Base-by-base conservation (phyloP, 2,113 vertebrate genomes). In the Melierax canorus region DNA sequence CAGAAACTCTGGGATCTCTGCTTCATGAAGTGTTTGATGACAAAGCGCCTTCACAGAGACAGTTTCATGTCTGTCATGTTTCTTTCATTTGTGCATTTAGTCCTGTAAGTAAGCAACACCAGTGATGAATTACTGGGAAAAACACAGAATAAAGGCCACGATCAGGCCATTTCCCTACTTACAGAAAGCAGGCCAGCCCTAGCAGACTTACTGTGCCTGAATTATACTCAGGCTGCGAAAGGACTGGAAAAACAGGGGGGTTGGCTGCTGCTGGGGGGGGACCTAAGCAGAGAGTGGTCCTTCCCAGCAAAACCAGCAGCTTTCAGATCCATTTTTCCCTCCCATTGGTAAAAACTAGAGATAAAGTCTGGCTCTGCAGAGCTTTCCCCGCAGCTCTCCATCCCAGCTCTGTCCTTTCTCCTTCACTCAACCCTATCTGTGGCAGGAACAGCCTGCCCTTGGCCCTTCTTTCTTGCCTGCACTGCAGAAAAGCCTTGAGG, bases 231-330 rank as follows among this genome's bases (percentile, higher is more conserved):
- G 20, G 6, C 11, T 75, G 23, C 39, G 68, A 23, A 92, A 63
- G 3, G 10, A 55, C 53, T 80, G 32, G 15, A 38, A 59, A 59
- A 82, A 12, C 5, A 32, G 5, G 2, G 0, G 2, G 34, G 83
- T 68, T 75, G 38, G 4, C 30, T 64, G 16, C 9, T 86, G 8
- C 39, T 68, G 7, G 3, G 6, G 6, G 1, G 1, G 1, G 4
- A 48, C 7, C 24, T n/a, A 53, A 69, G 30, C 30, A 62, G 26
- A 69, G 12, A 43, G 21, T 20, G 14, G 4, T 58, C 10, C 11
- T 22, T 77, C 16, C 7, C 29, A 53, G 19, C 3, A 94, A 87
- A 85, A 6, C 7, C 15, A 38, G 17, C 7, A 59, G 23, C 12
- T 63, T 89, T 58, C 59, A 81, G 15, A 71, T 32, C 22, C 3